phyloP scores from a whole-genome alignment of 2,113 vertebrate genomes.

The Gopherus evgoodei region DNA sequence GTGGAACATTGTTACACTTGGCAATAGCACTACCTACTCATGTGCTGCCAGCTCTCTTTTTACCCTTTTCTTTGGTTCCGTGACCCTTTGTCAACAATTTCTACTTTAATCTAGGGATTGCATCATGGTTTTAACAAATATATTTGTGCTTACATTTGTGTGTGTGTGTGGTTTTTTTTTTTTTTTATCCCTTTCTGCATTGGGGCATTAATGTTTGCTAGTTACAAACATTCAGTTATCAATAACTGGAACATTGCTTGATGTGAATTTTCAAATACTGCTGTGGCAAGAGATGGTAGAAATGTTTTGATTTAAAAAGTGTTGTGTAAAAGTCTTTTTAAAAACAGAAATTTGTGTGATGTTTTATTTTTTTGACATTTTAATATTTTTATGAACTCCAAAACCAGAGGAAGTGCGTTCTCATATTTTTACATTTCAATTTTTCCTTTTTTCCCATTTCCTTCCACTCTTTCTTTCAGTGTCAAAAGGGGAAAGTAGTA shows the following conservation, averaged over 20 bases:
- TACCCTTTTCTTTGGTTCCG: conserved; percentile 20
- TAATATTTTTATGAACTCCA: not conserved
- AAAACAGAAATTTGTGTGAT: not conserved
- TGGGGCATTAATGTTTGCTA: not conserved
- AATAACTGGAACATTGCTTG: not conserved
- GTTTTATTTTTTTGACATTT: not conserved
- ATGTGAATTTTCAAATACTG: not conserved
- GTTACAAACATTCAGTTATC: not conserved
- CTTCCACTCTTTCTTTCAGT: not conserved
- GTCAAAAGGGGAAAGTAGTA: not conserved
- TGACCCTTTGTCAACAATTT: not conserved
- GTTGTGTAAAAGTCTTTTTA: not conserved
- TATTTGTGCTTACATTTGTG: not conserved
- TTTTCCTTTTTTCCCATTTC: not conserved
- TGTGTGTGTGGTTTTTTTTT: not conserved
- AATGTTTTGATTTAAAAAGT: not conserved
- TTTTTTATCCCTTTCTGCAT: not conserved
- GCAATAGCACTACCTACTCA: conserved; percentile 21
- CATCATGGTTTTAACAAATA: not conserved
- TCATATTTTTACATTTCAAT: not conserved
- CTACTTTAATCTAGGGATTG: conserved; percentile 34
- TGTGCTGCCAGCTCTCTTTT: not conserved
- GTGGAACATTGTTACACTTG: conserved; percentile 49
- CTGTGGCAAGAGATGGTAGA: not conserved
- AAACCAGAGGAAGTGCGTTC: not conserved